These are phyloP conservation scores for Gallinago jamesoni DNA, from an alignment of 2,113 vertebrate genomes.

Conservation along the genomic window DNA sequence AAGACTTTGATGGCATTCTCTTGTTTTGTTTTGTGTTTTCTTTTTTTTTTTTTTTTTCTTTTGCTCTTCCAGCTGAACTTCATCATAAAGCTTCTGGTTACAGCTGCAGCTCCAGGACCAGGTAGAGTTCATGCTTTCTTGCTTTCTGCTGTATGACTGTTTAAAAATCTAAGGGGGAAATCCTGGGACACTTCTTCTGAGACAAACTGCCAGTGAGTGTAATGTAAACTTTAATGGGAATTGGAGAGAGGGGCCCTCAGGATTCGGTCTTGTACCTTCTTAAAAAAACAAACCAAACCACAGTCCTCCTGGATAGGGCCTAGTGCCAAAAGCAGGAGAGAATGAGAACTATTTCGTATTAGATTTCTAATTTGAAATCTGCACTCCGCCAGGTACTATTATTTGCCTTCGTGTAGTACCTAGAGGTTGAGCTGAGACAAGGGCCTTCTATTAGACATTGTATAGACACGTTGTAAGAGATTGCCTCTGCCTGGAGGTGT, in stretches of 20 bases:
- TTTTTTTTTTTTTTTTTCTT: not conserved
- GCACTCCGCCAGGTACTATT: slow-evolving; percentile 7
- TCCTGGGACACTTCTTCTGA: not conserved
- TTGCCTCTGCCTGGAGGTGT: slow-evolving; percentile 6
- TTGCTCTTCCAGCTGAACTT: slow-evolving; percentile 61
- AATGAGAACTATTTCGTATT: slow-evolving; percentile 28
- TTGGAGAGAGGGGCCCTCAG: not conserved
- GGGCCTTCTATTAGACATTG: not conserved
- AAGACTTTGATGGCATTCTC: slow-evolving; percentile 73
- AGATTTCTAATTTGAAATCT: not conserved
- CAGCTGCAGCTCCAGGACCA: slow-evolving; percentile 54
- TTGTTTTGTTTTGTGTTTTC: slow-evolving; percentile 9
- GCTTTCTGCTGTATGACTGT: not conserved
- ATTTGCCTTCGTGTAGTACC: not conserved
- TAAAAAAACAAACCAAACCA: not conserved
- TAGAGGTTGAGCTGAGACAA: not conserved
- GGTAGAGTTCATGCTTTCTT: not conserved
- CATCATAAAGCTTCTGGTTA: slow-evolving; percentile 54
- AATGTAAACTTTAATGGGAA: not conserved
- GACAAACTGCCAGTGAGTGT: not conserved
- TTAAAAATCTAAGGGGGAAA: not conserved
- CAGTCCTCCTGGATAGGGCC: not conserved
- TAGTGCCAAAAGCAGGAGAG: not conserved
- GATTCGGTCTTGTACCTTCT: slow-evolving; percentile 10
- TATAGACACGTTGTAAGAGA: not conserved